phyloP scores from a whole-genome alignment of 2,888 invertebrate species.

The Pyrrhosoma nymphula region DNA sequence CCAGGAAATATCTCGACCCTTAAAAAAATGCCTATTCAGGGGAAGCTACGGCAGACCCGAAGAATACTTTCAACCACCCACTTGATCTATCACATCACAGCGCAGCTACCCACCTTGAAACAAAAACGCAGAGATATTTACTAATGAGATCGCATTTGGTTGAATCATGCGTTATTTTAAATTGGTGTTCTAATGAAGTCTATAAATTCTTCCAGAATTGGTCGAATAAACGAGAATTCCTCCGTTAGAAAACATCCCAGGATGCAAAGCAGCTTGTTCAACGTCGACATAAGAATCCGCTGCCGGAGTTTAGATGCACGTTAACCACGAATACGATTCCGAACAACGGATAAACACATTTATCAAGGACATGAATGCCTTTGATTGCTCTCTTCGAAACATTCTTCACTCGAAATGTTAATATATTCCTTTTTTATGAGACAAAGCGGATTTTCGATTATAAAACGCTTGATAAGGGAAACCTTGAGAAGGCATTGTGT shows the following conservation, averaged over 20 bases:
- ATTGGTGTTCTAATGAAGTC: slow-evolving; percentile 30
- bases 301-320: not conserved
- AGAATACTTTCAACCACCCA: not conserved
- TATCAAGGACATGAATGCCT: not conserved
- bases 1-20: too few relatives aligned
- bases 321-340: not conserved
- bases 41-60: not conserved
- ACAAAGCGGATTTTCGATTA: too few relatives aligned
- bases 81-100: not conserved
- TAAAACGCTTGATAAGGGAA: too few relatives aligned
- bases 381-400: not conserved
- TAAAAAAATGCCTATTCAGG: not conserved
- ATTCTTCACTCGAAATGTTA: too few relatives aligned
- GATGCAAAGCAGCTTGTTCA: not conserved
- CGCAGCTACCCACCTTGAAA: not conserved
- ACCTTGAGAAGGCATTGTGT: too few relatives aligned
- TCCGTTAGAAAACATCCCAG: not conserved
- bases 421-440: too few relatives aligned
- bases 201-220: slow-evolving; percentile 16
- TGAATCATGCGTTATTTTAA: not conserved
- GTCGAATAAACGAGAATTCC: not conserved
- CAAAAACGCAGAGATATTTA: not conserved
- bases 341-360: not conserved
- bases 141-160: not conserved
- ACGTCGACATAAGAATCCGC: not conserved